Evolutionary conservation across 2,888 invertebrate species (phyloP), one percentile per base, ranked within the genome.

Genomic region (Euplagia quadripunctaria): DNA sequence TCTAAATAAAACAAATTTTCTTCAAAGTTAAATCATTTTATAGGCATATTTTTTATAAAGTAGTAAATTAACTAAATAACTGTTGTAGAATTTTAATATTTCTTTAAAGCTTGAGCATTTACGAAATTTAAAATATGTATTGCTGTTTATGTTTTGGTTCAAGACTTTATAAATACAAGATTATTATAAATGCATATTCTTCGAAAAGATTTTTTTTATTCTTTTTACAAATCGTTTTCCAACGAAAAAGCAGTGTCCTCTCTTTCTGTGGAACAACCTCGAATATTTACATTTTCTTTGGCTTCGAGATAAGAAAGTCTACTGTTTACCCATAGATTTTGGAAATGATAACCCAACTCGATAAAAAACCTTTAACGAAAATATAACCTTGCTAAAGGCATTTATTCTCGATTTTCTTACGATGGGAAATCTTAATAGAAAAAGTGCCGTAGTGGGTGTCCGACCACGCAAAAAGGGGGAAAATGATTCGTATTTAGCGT

Each of bases 261-360:
- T 11, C n/a, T n/a, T 58, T n/a, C 31, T 5, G 4, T 46, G 46
- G 1, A 55, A 58, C 31, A 58, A 41, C 14, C 11, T 46, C 41
- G 55, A 61, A n/a, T 52, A 17, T 52, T 52, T 52, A 11, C 68
- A 52, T 68, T 55, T 43, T 46, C 46, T 65, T 46, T 71, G 51
- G 11, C 31, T 63, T 63, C 17, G 4, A 20, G 41, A 17, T 16
- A 49, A 65, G 64, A 75, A 77, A 69, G 64, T 71, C 73, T 76
- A 75, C 71, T 76, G 65, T 78, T 71, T 64, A 51, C 55, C 51
- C 74, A 81, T 81, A 78, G 76, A 72, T 80, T 81, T 80, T 68
- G 66, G 72, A 68, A 80, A 72, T 80, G 82, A 81, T 81, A 71
- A 74, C 75, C 68, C 64, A 67, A 74, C 66, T 49, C 66, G 80